Percentiles rank a stretch among this genome's conserved stretches.
Evolutionary conservation across 1,140 invertebrate genomes (phyloP).

Genomic region (Drosophila gunungcola): DNA sequence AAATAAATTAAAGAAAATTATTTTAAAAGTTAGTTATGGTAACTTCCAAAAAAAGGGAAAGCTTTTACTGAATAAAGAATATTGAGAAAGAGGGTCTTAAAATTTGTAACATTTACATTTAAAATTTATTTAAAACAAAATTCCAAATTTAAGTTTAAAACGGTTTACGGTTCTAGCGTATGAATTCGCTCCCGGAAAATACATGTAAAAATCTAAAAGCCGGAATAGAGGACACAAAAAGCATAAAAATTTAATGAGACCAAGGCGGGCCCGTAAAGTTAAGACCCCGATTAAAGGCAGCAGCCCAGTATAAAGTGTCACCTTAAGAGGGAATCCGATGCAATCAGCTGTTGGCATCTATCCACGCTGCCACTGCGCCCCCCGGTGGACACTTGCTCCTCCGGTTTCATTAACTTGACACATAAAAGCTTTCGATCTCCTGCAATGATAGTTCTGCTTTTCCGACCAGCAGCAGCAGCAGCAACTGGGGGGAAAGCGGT

Average conservation of each 20-base stretch:
- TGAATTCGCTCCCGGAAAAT: not conserved
- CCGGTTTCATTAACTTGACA: conserved; percentile 47
- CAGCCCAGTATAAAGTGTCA: conserved; percentile 7
- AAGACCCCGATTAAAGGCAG: conserved; percentile 24
- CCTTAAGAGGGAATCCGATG: conserved; percentile 33
- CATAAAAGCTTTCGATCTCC: conserved; percentile 57
- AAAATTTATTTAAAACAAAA: not conserved
- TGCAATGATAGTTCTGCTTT: conserved; percentile 41
- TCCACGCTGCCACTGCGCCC: conserved; percentile 1
- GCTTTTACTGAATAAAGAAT: no score
- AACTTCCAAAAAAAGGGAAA: no score
- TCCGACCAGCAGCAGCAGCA: not conserved
- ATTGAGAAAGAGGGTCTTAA: no score
- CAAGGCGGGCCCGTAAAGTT: conserved; percentile 16
- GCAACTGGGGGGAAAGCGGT: not conserved
- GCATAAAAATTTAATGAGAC: conserved; percentile 17
- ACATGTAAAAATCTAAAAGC: not conserved
- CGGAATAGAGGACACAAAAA: conserved; percentile 5
- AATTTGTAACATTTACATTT: not conserved
- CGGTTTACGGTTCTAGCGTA: not conserved
- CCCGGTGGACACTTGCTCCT: conserved; percentile 5
- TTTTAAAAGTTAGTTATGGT: no score
- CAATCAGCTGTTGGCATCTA: conserved; percentile 57
- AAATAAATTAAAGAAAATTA: no score
- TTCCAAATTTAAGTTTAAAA: not conserved